A percentile compares a stretch with the other conserved stretches of the same genome.
phyloP scores from a whole-genome alignment of 2,797 vertebrate species.

The Tolypeutes matacus region DNA sequence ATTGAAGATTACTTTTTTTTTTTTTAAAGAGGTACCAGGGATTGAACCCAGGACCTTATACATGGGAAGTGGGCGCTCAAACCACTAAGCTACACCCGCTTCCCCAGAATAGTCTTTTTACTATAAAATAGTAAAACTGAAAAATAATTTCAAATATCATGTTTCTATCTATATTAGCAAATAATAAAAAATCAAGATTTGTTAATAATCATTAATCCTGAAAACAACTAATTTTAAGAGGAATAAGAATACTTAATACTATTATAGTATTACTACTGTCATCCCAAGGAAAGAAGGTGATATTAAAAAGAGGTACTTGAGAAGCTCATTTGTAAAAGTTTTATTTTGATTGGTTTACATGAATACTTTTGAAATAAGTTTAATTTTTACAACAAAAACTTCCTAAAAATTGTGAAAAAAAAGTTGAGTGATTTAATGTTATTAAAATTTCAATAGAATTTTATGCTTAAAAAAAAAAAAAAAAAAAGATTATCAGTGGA shows the following conservation, averaged over 20 bases:
- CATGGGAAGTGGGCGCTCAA: too few species aligned
- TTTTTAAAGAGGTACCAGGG: too few species aligned
- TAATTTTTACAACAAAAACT: slow-evolving; percentile 62
- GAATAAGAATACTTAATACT: too few species aligned
- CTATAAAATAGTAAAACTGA: slow-evolving; percentile 44
- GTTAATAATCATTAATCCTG: not conserved
- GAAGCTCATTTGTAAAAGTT: not conserved
- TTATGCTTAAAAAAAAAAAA: too few species aligned
- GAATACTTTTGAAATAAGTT: slow-evolving; percentile 54
- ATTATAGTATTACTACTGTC: not conserved
- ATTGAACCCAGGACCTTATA: too few species aligned
- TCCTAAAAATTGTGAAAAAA: not conserved
- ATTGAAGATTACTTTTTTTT: not conserved
- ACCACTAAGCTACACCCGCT: too few species aligned
- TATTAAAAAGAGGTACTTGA: not conserved
- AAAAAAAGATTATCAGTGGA: too few species aligned
- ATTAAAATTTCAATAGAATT: too few species aligned
- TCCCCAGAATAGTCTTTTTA: slow-evolving; percentile 16
- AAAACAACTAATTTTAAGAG: too few species aligned
- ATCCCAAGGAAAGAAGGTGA: not conserved
- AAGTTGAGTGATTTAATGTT: not conserved
- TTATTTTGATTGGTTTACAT: not conserved
- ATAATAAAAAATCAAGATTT: not conserved
- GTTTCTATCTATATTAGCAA: slow-evolving; percentile 18
- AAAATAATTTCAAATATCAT: slow-evolving; percentile 31